Conservation (phyloP, 64 coral and sea anemone species). For the Platygyra sinensis region DNA sequence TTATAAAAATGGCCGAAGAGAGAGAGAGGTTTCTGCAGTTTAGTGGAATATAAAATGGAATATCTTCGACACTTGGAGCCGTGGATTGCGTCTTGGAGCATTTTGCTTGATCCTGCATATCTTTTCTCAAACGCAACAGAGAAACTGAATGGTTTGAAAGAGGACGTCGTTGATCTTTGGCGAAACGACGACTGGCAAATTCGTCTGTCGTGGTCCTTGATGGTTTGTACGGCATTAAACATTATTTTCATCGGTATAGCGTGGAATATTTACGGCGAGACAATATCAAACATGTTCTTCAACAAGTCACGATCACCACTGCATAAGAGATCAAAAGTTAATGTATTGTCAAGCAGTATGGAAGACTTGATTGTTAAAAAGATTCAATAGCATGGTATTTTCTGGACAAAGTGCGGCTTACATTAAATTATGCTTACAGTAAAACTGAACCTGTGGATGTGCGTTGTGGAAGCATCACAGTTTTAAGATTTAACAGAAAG, state of each 20-base stretch:
- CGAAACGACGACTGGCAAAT: conserved; percentile 75
- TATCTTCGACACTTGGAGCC: not conserved
- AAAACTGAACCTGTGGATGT: not conserved
- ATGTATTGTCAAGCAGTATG: conserved; percentile 41
- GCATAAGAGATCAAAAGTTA: conserved; percentile 28
- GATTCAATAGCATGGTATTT: conserved; percentile 34
- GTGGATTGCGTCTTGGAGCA: conserved; percentile 10
- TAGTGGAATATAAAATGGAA: not conserved
- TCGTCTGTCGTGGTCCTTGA: conserved; percentile 60
- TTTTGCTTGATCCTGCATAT: conserved; percentile 15
- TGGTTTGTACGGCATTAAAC: conserved; percentile 52
- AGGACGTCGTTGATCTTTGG: conserved; percentile 27
- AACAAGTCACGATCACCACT: conserved; percentile 51
- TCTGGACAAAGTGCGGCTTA: not conserved
- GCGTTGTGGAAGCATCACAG: not conserved
- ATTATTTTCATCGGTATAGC: conserved; percentile 67
- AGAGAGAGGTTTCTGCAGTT: not conserved
- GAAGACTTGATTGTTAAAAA: conserved; percentile 69
- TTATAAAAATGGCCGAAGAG: not conserved
- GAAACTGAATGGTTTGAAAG: not conserved
- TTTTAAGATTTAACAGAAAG: too few relatives aligned
- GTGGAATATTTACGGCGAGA: conserved; percentile 67
- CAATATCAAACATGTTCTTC: conserved; percentile 53
- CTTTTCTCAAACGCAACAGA: conserved; percentile 20
- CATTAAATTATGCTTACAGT: not conserved